Evolutionary conservation across 2,113 vertebrate genomes (phyloP).

Genomic region (Manacus vitellinus): DNA sequence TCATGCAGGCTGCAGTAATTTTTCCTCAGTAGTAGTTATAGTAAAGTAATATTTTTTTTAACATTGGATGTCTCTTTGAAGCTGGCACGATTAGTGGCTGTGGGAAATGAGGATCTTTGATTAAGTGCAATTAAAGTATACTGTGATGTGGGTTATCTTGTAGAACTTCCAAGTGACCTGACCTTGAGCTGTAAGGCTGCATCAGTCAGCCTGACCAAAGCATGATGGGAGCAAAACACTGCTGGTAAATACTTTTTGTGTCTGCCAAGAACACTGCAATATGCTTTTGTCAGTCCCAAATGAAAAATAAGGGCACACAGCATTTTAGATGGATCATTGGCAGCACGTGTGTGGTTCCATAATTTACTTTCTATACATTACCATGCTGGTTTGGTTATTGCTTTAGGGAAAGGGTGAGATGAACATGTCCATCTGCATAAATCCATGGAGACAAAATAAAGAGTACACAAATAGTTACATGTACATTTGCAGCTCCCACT

Average conservation of each 20-base stretch:
- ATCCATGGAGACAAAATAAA: not conserved
- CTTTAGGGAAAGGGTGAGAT: not conserved
- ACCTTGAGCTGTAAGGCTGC: not conserved
- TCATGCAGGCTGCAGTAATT: constrained; percentile 41
- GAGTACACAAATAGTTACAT: not conserved
- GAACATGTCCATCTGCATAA: not conserved
- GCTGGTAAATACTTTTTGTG: not conserved
- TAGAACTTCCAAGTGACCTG: not conserved
- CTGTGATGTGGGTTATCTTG: not conserved
- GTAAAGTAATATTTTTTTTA: constrained; percentile 5
- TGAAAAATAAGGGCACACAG: not conserved
- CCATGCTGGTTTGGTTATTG: not conserved
- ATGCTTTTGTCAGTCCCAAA: not conserved
- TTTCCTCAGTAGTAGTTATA: constrained; percentile 26
- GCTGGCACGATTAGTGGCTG: not conserved
- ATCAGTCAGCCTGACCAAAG: not conserved
- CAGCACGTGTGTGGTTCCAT: not conserved
- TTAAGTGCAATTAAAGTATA: not conserved
- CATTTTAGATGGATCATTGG: not conserved
- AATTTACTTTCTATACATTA: not conserved
- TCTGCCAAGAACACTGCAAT: not conserved
- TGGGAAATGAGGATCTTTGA: constrained; percentile 23
- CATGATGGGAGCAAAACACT: not conserved
- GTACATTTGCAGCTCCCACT: not conserved
- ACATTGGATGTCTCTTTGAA: constrained; percentile 11